phyloP scores from a whole-genome alignment of 2,888 invertebrate genomes.

The Anthophora plumipes region DNA sequence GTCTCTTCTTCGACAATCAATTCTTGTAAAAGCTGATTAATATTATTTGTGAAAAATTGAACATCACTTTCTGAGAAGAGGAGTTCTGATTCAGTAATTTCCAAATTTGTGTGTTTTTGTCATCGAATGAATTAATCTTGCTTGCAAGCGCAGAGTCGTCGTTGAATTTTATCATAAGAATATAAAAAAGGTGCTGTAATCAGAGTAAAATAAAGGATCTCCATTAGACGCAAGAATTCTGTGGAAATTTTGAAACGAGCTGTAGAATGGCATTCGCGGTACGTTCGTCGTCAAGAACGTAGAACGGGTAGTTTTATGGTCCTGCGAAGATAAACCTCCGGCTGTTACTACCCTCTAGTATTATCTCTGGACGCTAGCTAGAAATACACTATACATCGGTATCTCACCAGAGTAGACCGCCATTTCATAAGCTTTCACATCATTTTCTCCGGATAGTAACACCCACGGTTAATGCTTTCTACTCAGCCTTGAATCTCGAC shows the following conservation, averaged over 20 bases:
- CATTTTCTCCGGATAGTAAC: constrained; percentile 68
- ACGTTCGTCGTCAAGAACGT: constrained; percentile 65
- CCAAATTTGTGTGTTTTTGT: no score
- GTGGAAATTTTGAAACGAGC: constrained; percentile 63
- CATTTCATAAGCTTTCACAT: constrained; percentile 74
- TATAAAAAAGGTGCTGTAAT: constrained; percentile 41
- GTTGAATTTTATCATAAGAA: no score
- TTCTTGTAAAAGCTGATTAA: no score
- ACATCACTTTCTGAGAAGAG: no score
- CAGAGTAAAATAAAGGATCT: constrained; percentile 32
- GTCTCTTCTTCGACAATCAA: no score
- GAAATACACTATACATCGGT: constrained; percentile 63
- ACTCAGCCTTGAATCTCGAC: constrained; percentile 66
- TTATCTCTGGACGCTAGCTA: constrained; percentile 70
- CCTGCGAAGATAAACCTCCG: constrained; percentile 73
- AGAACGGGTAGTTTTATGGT: constrained; percentile 74
- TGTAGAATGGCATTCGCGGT: constrained; percentile 53
- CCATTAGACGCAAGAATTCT: constrained; percentile 34
- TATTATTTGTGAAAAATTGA: no score
- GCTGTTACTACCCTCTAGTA: constrained; percentile 70
- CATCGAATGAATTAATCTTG: no score
- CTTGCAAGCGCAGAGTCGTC: no score
- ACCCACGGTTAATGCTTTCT: constrained; percentile 60
- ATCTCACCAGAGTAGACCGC: constrained; percentile 70
- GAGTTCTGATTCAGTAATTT: no score